Evolutionary conservation across 2,113 vertebrate species (phyloP), one percentile per base, ranked within the genome.

Genomic region (Myotis lucifugus): DNA sequence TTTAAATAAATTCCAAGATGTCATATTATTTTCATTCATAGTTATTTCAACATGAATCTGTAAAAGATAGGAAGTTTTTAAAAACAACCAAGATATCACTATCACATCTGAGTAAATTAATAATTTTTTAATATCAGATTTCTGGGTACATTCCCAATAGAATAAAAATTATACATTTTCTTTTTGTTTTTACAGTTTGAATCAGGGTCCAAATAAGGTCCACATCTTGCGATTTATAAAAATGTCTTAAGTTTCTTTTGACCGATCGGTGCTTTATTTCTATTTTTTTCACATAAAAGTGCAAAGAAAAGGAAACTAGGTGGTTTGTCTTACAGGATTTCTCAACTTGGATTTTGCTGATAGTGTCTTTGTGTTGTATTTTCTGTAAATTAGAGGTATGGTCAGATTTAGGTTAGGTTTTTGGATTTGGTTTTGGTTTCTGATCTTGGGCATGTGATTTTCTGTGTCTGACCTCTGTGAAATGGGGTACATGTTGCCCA

Each of bases 1-100:
- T 87, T 93, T 76, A 78, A 91, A 46, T 73, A 54, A 64, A 88
- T 87, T 85, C 21, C 5, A 88, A 91, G 52, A 74, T 74, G 19
- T 50, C 50, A 37, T 27, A 46, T 50, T 94, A 73, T 66, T 93
- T 59, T 93, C 10, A 86, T 69, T 74, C 27, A 56, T 70, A 89
- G 40, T 21, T 78, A 91, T 37, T 86, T 89, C 34, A 64, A 0
- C 91, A 32, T 76, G n/a, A 46, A 59, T 96, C 34, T 94, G 17
- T 86, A 79, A 93, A 94, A 89, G 25, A 85, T 67, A 85, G 67
- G 59, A 5, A 9, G 29, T 85, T 92, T 66, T 37, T 19, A 42
- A 84, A 87, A 90, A 46, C 6, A 61, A 50, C 8, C 88, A 88
- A 93, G 79, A 61, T 78, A 59, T 25, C 56, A 59, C 56, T 59